Percentiles rank a stretch among this genome's conserved stretches.
Evolutionary conservation across 2,888 invertebrate genomes (phyloP).

Genomic region (Heteromurus nitidus): DNA sequence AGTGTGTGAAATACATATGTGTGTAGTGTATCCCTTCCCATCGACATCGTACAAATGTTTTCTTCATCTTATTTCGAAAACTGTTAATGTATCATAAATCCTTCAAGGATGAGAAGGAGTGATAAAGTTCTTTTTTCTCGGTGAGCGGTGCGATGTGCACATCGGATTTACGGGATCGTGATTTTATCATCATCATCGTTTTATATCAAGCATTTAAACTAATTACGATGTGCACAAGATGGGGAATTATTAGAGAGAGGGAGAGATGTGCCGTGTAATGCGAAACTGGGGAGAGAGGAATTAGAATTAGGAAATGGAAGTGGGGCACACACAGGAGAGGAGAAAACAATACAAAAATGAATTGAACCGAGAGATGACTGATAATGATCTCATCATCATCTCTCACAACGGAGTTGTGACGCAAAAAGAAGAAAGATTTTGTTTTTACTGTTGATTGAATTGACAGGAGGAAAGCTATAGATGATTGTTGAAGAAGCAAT

Average conservation of each 20-base stretch:
- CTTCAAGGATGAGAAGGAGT: constrained; percentile 20
- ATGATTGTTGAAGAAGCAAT: neutral
- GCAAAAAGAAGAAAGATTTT: too few species aligned
- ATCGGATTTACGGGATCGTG: constrained; percentile 40
- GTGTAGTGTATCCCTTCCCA: neutral
- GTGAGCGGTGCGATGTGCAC: constrained; percentile 15
- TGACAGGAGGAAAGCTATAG: neutral
- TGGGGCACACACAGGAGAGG: neutral
- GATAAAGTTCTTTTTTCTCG: constrained; percentile 28
- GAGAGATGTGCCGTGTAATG: neutral
- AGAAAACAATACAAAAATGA: neutral
- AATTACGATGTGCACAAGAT: neutral
- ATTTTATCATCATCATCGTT: constrained; percentile 27
- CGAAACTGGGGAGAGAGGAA: neutral
- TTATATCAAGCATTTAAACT: neutral
- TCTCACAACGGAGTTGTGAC: too few species aligned
- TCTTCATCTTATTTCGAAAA: constrained; percentile 5
- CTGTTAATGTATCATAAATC: constrained; percentile 35
- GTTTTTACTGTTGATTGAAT: neutral
- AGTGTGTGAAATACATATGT: neutral
- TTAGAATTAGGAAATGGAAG: neutral
- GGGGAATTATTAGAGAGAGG: neutral
- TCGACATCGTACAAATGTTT: neutral
- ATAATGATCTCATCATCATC: too few species aligned
- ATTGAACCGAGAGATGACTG: neutral